A percentile compares a stretch with the other conserved stretches of the same genome.
Evolutionary conservation across 1,140 invertebrate genomes (phyloP).

Genomic region (Latrodectus geometricus): DNA sequence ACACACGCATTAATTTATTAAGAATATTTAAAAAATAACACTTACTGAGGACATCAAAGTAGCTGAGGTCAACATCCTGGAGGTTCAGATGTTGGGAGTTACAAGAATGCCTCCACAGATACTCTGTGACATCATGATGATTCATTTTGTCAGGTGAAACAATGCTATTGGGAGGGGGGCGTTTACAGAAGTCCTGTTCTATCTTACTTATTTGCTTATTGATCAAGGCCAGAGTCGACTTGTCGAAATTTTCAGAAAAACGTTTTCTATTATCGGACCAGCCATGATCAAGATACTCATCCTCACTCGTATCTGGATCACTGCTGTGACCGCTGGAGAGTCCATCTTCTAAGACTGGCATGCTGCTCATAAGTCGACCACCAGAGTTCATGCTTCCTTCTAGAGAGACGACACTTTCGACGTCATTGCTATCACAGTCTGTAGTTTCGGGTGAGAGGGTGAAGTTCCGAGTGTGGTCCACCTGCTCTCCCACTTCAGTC

Average conservation of each 20-base stretch:
- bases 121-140: conserved; percentile 49
- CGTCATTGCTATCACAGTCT: conserved; percentile 92
- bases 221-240: conserved; percentile 75
- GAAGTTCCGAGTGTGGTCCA: conserved; percentile 78
- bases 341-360: conserved; percentile 96
- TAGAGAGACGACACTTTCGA: conserved; percentile 77
- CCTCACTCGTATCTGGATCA: conserved; percentile 77
- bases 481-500: conserved; percentile 73
- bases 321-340: conserved; percentile 87
- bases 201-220: conserved; percentile 81
- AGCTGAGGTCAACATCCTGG: conserved; percentile 58
- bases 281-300: conserved; percentile 32
- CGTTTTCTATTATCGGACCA: conserved; percentile 31
- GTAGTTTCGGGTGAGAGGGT: conserved; percentile 94
- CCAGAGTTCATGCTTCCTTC: conserved; percentile 69
- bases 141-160: conserved; percentile 28
- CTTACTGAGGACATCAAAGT: conserved; percentile 61
- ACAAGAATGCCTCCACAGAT: conserved; percentile 54
- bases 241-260: conserved; percentile 55
- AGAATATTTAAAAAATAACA: conserved; percentile 4
- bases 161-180: conserved; percentile 69
- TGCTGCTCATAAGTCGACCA: conserved; percentile 72
- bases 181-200: conserved; percentile 78
- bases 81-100: conserved; percentile 50
- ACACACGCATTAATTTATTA: background rate